phyloP scores from a whole-genome alignment of 2,797 vertebrate genomes.

The Chrosomus eos region DNA sequence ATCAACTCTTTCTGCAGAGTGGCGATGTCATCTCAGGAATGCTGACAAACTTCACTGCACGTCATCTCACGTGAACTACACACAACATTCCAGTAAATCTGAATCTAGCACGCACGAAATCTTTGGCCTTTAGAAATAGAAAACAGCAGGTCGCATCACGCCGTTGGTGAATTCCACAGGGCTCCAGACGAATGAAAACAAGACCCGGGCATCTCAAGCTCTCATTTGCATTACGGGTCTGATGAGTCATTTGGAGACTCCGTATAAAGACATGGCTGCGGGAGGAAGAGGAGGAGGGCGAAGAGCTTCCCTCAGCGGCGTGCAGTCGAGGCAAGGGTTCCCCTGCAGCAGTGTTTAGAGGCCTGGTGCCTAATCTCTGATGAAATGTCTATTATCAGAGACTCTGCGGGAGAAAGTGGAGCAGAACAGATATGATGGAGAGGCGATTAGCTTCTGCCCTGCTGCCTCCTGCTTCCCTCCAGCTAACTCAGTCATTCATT shows the following conservation, averaged over 20 bases:
- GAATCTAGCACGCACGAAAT: background rate
- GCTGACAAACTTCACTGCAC: background rate
- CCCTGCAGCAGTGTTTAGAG: constrained; percentile 52
- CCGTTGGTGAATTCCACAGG: constrained; percentile 40
- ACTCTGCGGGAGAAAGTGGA: constrained; percentile 82
- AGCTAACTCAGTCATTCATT: constrained; percentile 45
- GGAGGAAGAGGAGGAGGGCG: constrained; percentile 39
- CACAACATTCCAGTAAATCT: constrained; percentile 9
- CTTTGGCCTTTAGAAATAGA: constrained; percentile 37
- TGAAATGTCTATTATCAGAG: constrained; percentile 85
- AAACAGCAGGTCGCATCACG: constrained; percentile 11
- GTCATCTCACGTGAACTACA: background rate
- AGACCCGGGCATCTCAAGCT: constrained; percentile 29
- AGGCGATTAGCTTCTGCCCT: constrained; percentile 86
- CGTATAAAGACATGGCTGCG: constrained; percentile 50
- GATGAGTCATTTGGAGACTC: constrained; percentile 56
- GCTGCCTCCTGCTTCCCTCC: constrained; percentile 78
- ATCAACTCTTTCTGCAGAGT: constrained; percentile 27
- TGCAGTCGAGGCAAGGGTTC: constrained; percentile 37
- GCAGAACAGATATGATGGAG: constrained; percentile 88
- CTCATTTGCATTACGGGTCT: constrained; percentile 57
- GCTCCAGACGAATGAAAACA: constrained; percentile 49
- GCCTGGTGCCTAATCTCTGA: constrained; percentile 82
- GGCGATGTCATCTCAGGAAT: constrained; percentile 10
- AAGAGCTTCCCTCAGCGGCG: constrained; percentile 39